Conservation (phyloP, 2,113 vertebrate genomes). For the Serilophus lunatus region DNA sequence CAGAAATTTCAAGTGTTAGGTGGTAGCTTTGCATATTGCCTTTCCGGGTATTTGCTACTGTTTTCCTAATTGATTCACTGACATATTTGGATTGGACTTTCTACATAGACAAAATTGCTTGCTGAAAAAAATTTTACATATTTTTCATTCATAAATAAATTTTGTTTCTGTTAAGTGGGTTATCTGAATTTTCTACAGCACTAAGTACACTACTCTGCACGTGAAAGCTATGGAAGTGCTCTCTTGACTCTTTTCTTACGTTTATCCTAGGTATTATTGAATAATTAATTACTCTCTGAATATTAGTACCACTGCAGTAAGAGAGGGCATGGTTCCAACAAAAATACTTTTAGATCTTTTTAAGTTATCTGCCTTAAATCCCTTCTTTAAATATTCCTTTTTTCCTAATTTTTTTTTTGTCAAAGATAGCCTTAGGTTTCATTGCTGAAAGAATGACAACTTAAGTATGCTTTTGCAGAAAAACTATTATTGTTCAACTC, state of each 20-base stretch:
- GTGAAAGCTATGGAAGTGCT: background rate
- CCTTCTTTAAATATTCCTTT: background rate
- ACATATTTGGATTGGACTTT: background rate
- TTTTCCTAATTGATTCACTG: background rate
- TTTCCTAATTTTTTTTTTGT: background rate
- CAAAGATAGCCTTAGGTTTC: background rate
- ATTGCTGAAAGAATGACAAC: background rate
- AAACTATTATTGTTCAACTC: background rate
- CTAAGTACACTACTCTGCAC: background rate
- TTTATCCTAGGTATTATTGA: background rate
- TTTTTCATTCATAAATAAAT: background rate
- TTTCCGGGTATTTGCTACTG: background rate
- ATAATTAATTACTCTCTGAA: background rate
- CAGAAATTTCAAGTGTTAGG: background rate
- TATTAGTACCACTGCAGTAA: background rate
- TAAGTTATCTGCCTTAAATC: background rate
- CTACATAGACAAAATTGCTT: background rate
- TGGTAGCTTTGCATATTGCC: fast-evolving
- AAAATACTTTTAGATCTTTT: background rate
- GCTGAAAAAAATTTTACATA: background rate
- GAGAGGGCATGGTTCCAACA: background rate
- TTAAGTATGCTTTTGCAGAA: background rate
- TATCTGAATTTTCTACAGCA: background rate
- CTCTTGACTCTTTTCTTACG: background rate
- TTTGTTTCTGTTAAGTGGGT: background rate